Percentiles rank a stretch among this genome's conserved stretches.
Conservation (phyloP, 2,888 invertebrate species). For the Argyresthia goedartella region DNA sequence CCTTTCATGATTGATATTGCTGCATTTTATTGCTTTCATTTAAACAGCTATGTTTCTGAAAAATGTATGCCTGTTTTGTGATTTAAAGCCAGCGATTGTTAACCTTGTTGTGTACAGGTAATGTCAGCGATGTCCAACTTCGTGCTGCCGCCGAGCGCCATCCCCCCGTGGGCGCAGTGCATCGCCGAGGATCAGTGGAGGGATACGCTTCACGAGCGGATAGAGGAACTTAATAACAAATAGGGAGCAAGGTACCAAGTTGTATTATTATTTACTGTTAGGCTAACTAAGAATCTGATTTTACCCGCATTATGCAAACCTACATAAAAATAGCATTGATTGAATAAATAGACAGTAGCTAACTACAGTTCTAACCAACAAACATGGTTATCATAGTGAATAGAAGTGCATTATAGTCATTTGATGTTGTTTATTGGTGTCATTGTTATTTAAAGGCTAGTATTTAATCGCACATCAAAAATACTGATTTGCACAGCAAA, state of each 20-base stretch:
- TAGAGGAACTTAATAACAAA: constrained; percentile 51
- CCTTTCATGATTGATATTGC: not conserved
- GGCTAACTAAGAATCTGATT: not conserved
- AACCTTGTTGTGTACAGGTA: too few relatives aligned
- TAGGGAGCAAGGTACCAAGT: not conserved
- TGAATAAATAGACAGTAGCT: too few relatives aligned
- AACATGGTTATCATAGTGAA: too few relatives aligned
- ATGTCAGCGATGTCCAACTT: constrained; percentile 79
- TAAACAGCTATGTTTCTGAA: not conserved
- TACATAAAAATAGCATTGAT: too few relatives aligned
- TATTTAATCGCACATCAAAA: too few relatives aligned
- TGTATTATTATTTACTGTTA: not conserved
- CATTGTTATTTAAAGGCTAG: too few relatives aligned
- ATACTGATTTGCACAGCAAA: too few relatives aligned
- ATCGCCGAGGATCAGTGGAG: constrained; percentile 81
- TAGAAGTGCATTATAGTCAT: too few relatives aligned
- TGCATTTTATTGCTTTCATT: not conserved
- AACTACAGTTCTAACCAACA: too few relatives aligned
- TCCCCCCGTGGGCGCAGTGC: constrained; percentile 79
- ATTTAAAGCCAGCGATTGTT: too few relatives aligned
- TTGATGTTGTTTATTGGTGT: too few relatives aligned
- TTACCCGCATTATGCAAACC: too few relatives aligned
- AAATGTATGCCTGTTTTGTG: constrained; percentile 8
- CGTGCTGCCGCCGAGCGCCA: constrained; percentile 73
- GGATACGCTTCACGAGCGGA: constrained; percentile 71